Evolutionary conservation across 2,797 vertebrate species (phyloP).

Genomic region (Alfaro cultratus): DNA sequence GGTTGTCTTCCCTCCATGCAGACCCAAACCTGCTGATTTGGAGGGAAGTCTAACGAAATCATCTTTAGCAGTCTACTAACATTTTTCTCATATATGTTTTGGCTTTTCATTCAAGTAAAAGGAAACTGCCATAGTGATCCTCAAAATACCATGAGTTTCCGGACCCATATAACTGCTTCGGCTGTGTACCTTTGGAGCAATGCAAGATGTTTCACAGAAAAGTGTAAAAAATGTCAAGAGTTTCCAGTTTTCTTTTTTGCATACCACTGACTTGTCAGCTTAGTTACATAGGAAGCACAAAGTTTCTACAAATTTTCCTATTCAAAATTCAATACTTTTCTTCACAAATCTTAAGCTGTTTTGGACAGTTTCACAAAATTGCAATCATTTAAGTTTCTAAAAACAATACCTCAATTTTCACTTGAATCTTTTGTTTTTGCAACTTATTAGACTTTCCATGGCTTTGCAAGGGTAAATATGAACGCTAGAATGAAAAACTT

Average conservation of each 20-base stretch:
- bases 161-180: constrained; percentile 77
- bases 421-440: not conserved
- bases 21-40: constrained; percentile 92
- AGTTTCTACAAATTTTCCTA: not conserved
- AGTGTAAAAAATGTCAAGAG: constrained; percentile 65
- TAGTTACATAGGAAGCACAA: not conserved
- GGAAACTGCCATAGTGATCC: constrained; percentile 81
- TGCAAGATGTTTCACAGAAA: constrained; percentile 60
- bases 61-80: constrained; percentile 87
- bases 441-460: not conserved
- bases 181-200: constrained; percentile 79
- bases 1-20: constrained; percentile 85
- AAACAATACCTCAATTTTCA: not conserved
- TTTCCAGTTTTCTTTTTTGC: constrained; percentile 5
- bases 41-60: constrained; percentile 88
- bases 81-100: constrained; percentile 81
- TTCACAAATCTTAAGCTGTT: not conserved
- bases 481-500: not conserved
- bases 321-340: not conserved
- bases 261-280: not conserved
- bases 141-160: constrained; percentile 78
- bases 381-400: not conserved
- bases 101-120: constrained; percentile 76
- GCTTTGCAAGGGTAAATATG: not conserved
- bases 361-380: not conserved